phyloP scores from a whole-genome alignment of 2,113 vertebrate genomes.

The Cyphomyrus plagiostoma region DNA sequence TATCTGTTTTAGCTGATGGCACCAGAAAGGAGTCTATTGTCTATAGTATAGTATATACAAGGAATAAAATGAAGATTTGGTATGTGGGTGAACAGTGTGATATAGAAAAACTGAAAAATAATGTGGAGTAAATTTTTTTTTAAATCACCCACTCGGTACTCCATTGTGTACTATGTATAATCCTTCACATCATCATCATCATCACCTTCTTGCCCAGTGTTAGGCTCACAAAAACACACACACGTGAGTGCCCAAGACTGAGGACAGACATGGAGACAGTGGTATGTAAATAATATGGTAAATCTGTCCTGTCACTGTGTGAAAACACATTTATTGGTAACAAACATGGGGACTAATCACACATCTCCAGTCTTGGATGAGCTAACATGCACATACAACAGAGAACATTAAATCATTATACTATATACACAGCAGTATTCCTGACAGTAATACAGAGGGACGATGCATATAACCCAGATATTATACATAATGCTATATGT shows the following conservation, averaged over 20 bases:
- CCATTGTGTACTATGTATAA: not conserved
- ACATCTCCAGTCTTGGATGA: not conserved
- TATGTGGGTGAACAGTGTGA: not conserved
- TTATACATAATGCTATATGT: not conserved
- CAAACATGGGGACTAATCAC: not conserved
- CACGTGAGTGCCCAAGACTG: not conserved
- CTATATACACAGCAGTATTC: not conserved
- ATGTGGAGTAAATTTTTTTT: not conserved
- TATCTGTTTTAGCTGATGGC: not conserved
- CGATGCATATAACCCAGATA: not conserved
- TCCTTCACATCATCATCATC: not conserved
- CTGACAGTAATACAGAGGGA: slow-evolving; percentile 4
- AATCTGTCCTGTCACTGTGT: not conserved
- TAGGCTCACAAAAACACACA: not conserved
- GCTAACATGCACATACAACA: slow-evolving; percentile 7
- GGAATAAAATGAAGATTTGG: not conserved
- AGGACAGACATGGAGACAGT: not conserved
- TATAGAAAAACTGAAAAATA: too few relatives aligned
- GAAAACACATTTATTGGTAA: slow-evolving; percentile 8
- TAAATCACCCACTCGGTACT: too few relatives aligned
- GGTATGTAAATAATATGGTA: not conserved
- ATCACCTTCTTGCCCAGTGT: not conserved
- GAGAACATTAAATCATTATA: not conserved
- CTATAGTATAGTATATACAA: not conserved
- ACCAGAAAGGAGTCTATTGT: not conserved